A percentile compares a stretch with the other conserved stretches of the same genome.
Evolutionary conservation across 1,140 invertebrate species (phyloP).

Genomic region (Lepidurus arcticus): DNA sequence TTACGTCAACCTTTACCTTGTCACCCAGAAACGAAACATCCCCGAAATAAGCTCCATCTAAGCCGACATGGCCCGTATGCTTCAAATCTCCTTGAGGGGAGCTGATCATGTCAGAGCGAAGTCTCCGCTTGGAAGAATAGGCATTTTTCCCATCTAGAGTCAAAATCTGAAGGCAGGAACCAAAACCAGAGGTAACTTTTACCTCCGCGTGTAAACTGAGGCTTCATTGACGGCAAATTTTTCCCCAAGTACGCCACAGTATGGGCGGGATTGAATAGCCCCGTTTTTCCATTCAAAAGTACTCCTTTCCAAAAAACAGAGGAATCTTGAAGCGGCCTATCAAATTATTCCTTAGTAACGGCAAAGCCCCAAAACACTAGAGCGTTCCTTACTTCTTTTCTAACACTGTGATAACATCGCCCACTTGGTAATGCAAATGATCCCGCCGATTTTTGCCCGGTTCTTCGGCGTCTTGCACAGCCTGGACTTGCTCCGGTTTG

Average conservation of each 20-base stretch:
- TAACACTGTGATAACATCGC: slow-evolving; percentile 87
- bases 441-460: slow-evolving; percentile 51
- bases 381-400: slow-evolving; percentile 67
- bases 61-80: slow-evolving; percentile 92
- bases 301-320: slow-evolving; percentile 74
- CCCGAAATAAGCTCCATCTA: slow-evolving; percentile 94
- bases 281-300: slow-evolving; percentile 73
- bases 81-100: slow-evolving; percentile 93
- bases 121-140: slow-evolving; percentile 55
- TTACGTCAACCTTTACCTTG: slow-evolving; percentile 42
- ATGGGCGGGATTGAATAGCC: slow-evolving; percentile 82
- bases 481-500: slow-evolving; percentile 84
- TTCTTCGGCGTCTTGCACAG: slow-evolving; percentile 54
- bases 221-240: slow-evolving; percentile 65
- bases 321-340: slow-evolving; percentile 39
- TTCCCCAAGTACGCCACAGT: slow-evolving; percentile 78
- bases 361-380: slow-evolving; percentile 5
- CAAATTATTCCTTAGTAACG: slow-evolving; percentile 27
- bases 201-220: slow-evolving; percentile 54
- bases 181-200: slow-evolving; percentile 36
- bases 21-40: slow-evolving; percentile 80
- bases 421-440: slow-evolving; percentile 73
- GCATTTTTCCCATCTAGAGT: slow-evolving; percentile 48
- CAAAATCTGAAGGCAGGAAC: slow-evolving; percentile 7
- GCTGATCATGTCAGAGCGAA: slow-evolving; percentile 90